Conservation (phyloP, 2,888 invertebrate genomes). For the Zonitis immaculata region DNA sequence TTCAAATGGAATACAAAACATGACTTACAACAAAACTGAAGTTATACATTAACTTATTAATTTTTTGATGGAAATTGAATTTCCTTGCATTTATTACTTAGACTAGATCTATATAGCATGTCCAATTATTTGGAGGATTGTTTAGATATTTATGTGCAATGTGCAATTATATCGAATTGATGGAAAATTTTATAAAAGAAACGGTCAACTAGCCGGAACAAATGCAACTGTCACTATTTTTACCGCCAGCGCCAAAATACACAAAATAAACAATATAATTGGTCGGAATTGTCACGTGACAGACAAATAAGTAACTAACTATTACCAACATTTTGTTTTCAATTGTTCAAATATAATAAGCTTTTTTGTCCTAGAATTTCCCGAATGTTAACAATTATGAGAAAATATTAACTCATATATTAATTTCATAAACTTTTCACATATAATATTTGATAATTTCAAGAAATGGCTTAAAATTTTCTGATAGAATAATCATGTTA, state of each 20-base stretch:
- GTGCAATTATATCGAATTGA: too few species aligned
- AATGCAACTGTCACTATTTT: neutral
- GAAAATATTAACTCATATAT: too few species aligned
- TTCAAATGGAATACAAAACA: neutral
- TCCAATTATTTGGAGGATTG: too few species aligned
- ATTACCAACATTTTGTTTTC: neutral
- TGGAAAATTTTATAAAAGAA: neutral
- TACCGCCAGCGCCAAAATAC: slow-evolving; percentile 1
- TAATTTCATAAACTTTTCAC: too few species aligned
- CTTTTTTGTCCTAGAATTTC: too few species aligned
- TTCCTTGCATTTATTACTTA: neutral
- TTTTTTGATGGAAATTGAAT: neutral
- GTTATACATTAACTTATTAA: neutral
- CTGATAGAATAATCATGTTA: too few species aligned
- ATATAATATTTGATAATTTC: too few species aligned
- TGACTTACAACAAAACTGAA: too few species aligned
- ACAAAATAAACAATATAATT: neutral
- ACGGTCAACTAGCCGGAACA: neutral
- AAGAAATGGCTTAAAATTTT: too few species aligned
- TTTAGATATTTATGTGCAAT: too few species aligned
- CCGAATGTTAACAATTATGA: too few species aligned
- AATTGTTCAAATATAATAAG: too few species aligned
- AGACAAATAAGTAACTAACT: neutral
- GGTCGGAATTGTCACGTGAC: neutral
- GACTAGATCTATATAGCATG: neutral